phyloP scores from a whole-genome alignment of 2,113 vertebrate species.

The Sterna hirundo region DNA sequence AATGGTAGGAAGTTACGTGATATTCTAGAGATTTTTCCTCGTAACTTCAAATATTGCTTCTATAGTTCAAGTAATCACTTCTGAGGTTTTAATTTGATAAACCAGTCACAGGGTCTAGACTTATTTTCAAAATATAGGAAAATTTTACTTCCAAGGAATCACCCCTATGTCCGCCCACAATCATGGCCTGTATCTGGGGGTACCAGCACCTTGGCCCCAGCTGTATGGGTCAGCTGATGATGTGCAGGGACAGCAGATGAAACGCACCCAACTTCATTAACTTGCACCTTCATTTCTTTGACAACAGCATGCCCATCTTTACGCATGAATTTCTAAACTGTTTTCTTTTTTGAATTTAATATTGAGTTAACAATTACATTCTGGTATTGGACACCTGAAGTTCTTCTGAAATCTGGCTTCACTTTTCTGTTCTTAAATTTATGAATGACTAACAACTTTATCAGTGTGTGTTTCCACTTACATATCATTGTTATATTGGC shows the following conservation, averaged over 20 bases:
- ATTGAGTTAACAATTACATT: background rate
- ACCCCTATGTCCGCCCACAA: background rate
- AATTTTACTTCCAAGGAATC: background rate
- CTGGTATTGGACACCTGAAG: background rate
- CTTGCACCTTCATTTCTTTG: background rate
- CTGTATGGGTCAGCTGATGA: background rate
- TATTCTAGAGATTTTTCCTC: background rate
- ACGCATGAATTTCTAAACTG: background rate
- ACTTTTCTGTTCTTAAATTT: background rate
- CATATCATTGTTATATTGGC: background rate
- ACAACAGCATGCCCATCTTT: background rate
- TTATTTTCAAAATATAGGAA: background rate
- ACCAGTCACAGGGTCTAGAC: background rate
- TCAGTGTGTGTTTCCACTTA: conserved; percentile 6
- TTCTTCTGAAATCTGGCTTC: background rate
- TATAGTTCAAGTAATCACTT: background rate
- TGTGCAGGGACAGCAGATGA: background rate
- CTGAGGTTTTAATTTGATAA: background rate
- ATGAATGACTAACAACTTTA: background rate
- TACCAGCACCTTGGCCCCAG: background rate
- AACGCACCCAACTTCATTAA: background rate
- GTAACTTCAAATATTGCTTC: background rate
- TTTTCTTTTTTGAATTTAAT: background rate
- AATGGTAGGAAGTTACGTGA: background rate
- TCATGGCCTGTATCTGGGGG: background rate